These are phyloP conservation scores for Ammospiza caudacuta DNA, from an alignment of 2,113 vertebrate species.

Conservation along the genomic window DNA sequence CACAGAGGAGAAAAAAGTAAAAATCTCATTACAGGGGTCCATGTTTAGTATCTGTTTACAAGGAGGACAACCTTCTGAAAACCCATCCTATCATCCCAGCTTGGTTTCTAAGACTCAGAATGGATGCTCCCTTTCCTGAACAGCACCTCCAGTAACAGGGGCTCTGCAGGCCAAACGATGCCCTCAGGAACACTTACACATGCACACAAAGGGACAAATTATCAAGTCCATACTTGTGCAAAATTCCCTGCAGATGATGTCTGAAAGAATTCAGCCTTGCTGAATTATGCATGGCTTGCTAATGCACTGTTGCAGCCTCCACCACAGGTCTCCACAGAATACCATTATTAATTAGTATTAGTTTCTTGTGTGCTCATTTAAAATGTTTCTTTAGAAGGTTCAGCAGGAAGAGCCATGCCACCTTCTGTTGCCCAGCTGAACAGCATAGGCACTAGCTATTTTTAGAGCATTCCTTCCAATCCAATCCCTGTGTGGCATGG, in stretches of 20 bases:
- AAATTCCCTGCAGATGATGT: background rate
- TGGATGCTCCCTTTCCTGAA: background rate
- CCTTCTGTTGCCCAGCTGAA: background rate
- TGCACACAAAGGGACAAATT: slow-evolving; percentile 4
- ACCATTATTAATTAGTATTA: slow-evolving; percentile 40
- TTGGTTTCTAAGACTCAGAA: background rate
- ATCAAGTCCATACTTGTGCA: background rate
- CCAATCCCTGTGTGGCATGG: background rate
- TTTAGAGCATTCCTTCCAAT: background rate
- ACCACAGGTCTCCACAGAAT: slow-evolving; percentile 30
- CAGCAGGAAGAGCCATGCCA: background rate
- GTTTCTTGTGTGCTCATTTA: slow-evolving; percentile 32
- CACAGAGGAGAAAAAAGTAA: background rate
- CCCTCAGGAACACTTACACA: background rate
- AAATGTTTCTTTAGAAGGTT: slow-evolving; percentile 12
- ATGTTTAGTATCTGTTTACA: background rate
- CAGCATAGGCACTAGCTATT: background rate
- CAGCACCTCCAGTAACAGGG: background rate
- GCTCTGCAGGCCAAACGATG: background rate
- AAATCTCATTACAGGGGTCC: background rate
- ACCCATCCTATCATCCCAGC: background rate
- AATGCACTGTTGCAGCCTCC: background rate
- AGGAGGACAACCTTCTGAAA: background rate
- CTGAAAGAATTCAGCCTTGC: slow-evolving; percentile 4
- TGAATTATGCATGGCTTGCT: slow-evolving; percentile 34